Conservation (phyloP, 2,113 vertebrate genomes). For the Phyllopteryx taeniolatus region DNA sequence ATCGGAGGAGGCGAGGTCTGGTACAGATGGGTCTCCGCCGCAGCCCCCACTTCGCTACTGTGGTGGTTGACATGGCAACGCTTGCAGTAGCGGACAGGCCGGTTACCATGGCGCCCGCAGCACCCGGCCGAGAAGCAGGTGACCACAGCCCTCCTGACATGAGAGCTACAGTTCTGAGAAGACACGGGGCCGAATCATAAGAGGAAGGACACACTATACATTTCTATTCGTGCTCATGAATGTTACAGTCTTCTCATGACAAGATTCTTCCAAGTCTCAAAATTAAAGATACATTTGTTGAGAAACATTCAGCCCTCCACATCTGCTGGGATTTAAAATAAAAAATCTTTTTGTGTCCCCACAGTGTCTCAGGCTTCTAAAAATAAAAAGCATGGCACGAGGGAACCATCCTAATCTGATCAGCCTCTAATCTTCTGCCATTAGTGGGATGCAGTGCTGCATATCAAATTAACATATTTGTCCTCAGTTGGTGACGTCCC, state of each 20-base stretch:
- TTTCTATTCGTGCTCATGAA: conserved; percentile 15
- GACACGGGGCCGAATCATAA: not conserved
- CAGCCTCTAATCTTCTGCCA: conserved; percentile 65
- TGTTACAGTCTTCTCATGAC: conserved; percentile 15
- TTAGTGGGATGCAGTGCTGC: conserved; percentile 57
- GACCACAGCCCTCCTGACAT: conserved; percentile 94
- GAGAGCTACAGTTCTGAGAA: conserved; percentile 94
- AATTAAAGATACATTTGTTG: conserved; percentile 1
- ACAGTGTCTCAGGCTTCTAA: conserved; percentile 61
- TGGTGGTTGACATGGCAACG: conserved; percentile 98
- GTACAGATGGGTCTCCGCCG: conserved; percentile 92
- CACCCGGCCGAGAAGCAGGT: conserved; percentile 98
- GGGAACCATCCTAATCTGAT: conserved; percentile 67
- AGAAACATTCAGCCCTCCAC: conserved; percentile 19
- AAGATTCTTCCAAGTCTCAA: conserved; percentile 18
- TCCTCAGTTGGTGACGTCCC: conserved; percentile 28
- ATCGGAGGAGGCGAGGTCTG: conserved; percentile 98
- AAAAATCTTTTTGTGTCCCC: conserved; percentile 35
- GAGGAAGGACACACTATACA: not conserved
- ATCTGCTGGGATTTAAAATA: conserved; percentile 23
- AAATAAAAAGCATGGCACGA: conserved; percentile 68
- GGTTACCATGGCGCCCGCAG: conserved; percentile 95
- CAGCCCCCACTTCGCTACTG: conserved; percentile 89
- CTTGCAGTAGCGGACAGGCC: conserved; percentile 96
- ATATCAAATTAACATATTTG: conserved; percentile 66